Evolutionary conservation across 2,797 vertebrate species (phyloP).

Genomic region (Capromys pilorides): DNA sequence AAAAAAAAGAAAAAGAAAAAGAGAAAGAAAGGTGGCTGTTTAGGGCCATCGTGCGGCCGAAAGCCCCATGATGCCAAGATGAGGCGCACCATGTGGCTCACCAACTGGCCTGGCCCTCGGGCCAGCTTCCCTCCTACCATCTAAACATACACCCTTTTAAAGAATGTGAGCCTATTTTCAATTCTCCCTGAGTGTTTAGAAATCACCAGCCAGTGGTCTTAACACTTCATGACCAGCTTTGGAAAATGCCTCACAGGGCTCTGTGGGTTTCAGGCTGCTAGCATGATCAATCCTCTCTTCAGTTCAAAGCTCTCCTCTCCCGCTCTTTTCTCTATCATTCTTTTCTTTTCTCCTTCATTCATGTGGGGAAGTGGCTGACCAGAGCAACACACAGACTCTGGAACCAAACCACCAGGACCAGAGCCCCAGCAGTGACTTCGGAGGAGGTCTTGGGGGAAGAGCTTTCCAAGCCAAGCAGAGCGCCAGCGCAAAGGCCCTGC

Average conservation of each 20-base stretch:
- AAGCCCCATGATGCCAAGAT: neutral
- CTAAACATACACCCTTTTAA: neutral
- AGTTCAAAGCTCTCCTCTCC: neutral
- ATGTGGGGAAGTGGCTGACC: neutral
- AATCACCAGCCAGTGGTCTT: neutral
- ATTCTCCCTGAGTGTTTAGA: neutral
- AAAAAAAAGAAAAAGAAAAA: no score
- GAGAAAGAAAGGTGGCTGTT: neutral
- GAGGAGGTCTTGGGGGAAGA: neutral
- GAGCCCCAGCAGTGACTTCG: neutral
- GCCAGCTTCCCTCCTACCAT: neutral
- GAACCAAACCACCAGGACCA: neutral
- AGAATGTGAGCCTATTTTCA: neutral
- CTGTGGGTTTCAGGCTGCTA: neutral
- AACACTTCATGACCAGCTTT: neutral
- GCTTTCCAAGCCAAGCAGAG: neutral
- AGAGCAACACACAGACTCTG: neutral
- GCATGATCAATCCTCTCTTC: neutral
- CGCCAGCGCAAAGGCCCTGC: neutral
- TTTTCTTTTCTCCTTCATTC: neutral
- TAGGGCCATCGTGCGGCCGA: neutral
- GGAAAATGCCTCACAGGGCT: fast-evolving
- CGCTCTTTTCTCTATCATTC: neutral
- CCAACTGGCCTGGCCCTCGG: neutral
- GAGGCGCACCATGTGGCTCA: neutral